Evolutionary conservation across 2,113 vertebrate genomes (phyloP), one percentile per base, ranked within the genome.

Genomic region (Sialia sialis): DNA sequence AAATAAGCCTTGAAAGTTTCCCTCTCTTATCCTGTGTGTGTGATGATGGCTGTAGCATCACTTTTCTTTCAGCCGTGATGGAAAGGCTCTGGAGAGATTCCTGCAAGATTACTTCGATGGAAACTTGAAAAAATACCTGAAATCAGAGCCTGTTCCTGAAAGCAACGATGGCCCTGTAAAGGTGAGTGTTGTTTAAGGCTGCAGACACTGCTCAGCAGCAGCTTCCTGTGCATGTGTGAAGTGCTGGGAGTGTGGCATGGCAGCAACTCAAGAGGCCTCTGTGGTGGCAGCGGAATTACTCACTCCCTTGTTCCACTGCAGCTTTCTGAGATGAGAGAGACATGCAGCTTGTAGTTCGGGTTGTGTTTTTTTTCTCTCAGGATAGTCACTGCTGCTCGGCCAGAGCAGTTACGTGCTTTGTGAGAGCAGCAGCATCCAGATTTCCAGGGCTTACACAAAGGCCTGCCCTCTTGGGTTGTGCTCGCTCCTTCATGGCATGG

Each of bases 101-200:
- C 98, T 99, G 87, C 98, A 99, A 88, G 98, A 98, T 95, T 99
- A 99, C 87, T 99, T 99, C 6, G 99, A 98, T 86, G 99, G 99
- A 52, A 98, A 97, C 13, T 85, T 99, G 95, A 99, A 99, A 97
- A 98, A 98, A 87, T 99, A 99, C 82, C 97, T 99, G 56, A 99
- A 99, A 84, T 99, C 99, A 0, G 99, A 99, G 89, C 98, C 99
- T 30, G 84, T 99, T 51, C 99, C 99, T 62, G 99, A 99, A 75
- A 98, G 87, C 97, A 99, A 99, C 0, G 99, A 99, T 18, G 99
- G 99, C 8, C 99, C 99, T 1, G 99, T 99, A 34, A 99, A 99
- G 98, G 99, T 99, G 89, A 97, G 94, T 38, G 46, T 29, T 27
- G 6, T 29, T 16, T 14, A 30, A 7, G 36, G 78, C 6, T n/a